A percentile compares a stretch with the other conserved stretches of the same genome.
Conservation (phyloP, 2,797 vertebrate genomes). For the Tokudaia tokunoshimensis region DNA sequence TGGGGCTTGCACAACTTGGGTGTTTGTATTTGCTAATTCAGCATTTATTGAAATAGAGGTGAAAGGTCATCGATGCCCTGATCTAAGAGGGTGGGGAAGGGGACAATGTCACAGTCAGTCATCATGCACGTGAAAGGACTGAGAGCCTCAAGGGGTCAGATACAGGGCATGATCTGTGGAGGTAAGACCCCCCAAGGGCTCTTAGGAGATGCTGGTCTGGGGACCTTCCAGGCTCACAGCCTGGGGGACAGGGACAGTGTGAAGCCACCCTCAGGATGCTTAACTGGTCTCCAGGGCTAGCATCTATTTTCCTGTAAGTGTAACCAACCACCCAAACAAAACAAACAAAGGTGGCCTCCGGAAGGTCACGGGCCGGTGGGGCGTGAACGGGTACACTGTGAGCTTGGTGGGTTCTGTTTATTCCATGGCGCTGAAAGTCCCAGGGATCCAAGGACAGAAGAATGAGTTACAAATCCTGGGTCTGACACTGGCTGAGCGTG, state of each 20-base stretch:
- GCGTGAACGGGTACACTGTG: background rate
- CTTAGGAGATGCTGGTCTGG: background rate
- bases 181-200: too few species aligned
- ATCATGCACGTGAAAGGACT: background rate
- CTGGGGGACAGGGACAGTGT: too few species aligned
- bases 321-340: background rate
- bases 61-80: background rate
- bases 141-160: background rate
- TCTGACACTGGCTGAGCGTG: background rate
- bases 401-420: background rate
- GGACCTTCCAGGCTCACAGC: background rate
- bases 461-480: background rate
- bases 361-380: background rate
- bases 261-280: background rate
- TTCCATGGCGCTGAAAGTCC: background rate
- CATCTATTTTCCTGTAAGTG: background rate
- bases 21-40: background rate
- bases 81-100: background rate
- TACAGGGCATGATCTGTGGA: background rate
- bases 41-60: background rate
- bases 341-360: too few species aligned
- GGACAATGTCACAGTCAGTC: fast-evolving
- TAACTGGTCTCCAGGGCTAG: background rate
- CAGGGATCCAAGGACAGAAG: background rate
- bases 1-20: too few species aligned